Conservation (phyloP, 2,113 vertebrate genomes). For the Elachura formosa region DNA sequence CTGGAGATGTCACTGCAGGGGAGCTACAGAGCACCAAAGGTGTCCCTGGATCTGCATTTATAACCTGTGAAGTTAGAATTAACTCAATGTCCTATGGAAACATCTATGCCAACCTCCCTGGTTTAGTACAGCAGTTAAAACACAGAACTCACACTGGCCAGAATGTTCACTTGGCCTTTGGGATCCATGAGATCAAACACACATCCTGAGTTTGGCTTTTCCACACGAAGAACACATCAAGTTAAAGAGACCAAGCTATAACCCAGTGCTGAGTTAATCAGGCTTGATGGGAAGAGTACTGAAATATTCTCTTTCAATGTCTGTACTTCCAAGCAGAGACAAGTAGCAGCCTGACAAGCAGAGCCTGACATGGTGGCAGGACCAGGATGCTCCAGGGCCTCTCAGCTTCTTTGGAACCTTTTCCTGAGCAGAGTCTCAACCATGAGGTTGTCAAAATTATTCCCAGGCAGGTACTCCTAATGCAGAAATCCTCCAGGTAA, state of each 20-base stretch:
- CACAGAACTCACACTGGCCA: background rate
- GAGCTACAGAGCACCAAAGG: background rate
- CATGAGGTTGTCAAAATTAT: accelerated
- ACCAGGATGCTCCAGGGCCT: background rate
- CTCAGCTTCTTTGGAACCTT: background rate
- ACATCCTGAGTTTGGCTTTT: background rate
- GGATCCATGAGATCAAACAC: background rate
- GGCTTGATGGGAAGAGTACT: background rate
- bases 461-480: background rate
- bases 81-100: background rate
- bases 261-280: background rate
- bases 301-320: background rate
- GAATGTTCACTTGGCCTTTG: background rate
- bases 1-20: background rate
- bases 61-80: background rate
- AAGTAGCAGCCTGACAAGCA: background rate
- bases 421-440: background rate
- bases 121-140: background rate
- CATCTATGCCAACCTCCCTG: background rate
- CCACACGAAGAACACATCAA: background rate
- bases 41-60: accelerated
- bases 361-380: background rate
- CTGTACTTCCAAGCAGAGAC: background rate
- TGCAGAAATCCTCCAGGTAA: background rate
- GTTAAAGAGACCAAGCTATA: background rate